phyloP scores from a whole-genome alignment of 2,888 invertebrate species.

The Brachyopa scutellaris region DNA sequence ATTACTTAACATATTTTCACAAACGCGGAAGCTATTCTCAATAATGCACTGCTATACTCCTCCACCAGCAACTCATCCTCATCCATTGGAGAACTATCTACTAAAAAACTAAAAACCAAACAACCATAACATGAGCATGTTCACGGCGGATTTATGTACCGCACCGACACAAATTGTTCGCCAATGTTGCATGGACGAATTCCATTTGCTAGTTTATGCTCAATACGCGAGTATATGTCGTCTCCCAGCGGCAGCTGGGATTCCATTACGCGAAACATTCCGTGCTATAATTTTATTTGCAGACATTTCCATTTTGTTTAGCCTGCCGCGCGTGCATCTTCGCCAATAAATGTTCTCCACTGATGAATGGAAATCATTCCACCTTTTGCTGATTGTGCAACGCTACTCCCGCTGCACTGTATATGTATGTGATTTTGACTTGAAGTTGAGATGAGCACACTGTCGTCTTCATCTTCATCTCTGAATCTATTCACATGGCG shows the following conservation, averaged over 20 bases:
- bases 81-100: not conserved
- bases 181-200: slow-evolving; percentile 62
- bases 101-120: slow-evolving; percentile 23
- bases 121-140: slow-evolving; percentile 60
- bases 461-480: slow-evolving; percentile 65
- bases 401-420: not conserved
- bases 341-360: slow-evolving; percentile 62
- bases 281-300: slow-evolving; percentile 62
- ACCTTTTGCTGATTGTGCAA: slow-evolving; percentile 55
- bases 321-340: slow-evolving; percentile 53
- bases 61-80: slow-evolving; percentile 11
- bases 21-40: slow-evolving; percentile 20
- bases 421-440: slow-evolving; percentile 41
- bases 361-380: slow-evolving; percentile 70
- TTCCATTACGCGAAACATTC: slow-evolving; percentile 56
- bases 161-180: slow-evolving; percentile 60
- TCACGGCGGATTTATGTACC: slow-evolving; percentile 59
- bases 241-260: slow-evolving; percentile 1
- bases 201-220: slow-evolving; percentile 55
- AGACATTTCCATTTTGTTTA: slow-evolving; percentile 35
- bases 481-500: slow-evolving; percentile 61
- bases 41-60: not conserved
- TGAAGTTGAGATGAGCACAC: slow-evolving; percentile 39
- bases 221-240: slow-evolving; percentile 28
- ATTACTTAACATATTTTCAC: slow-evolving; percentile 7